Evolutionary conservation across 2,797 vertebrate species (phyloP).

Genomic region (Acanthiza pusilla): DNA sequence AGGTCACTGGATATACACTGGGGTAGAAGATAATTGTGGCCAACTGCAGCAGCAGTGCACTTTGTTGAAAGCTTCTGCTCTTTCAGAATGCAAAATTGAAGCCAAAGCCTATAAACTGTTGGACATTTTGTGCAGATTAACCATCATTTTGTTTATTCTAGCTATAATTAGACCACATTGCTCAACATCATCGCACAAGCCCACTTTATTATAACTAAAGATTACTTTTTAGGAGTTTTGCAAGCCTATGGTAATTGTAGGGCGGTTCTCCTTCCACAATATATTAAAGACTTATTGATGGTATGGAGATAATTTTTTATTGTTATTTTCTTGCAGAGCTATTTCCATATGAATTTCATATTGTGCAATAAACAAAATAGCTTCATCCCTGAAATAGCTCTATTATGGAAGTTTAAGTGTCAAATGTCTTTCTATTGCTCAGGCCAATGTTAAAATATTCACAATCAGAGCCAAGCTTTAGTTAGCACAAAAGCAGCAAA

Average conservation of each 20-base stretch:
- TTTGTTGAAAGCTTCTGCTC: constrained; percentile 11
- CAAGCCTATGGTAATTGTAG: background rate
- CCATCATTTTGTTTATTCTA: background rate
- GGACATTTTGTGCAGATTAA: background rate
- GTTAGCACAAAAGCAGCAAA: background rate
- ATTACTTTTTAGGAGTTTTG: constrained; percentile 14
- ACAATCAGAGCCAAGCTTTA: background rate
- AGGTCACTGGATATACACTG: background rate
- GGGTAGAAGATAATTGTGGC: background rate
- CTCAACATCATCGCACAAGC: background rate
- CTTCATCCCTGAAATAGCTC: background rate
- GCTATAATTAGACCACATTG: constrained; percentile 20
- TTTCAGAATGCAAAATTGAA: constrained; percentile 32
- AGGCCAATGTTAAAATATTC: background rate
- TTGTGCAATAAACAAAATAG: background rate
- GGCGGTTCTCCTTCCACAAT: background rate
- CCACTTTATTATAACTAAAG: background rate
- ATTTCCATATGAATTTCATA: background rate
- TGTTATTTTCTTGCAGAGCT: background rate
- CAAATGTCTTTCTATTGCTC: background rate
- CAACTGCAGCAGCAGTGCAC: background rate
- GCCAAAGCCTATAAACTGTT: constrained; percentile 39
- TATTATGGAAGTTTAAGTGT: background rate
- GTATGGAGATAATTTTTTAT: background rate
- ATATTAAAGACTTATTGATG: background rate